Evolutionary conservation across 53 echinoderm and acorn worm species (phyloP).

Genomic region (Paracentrotus lividus): DNA sequence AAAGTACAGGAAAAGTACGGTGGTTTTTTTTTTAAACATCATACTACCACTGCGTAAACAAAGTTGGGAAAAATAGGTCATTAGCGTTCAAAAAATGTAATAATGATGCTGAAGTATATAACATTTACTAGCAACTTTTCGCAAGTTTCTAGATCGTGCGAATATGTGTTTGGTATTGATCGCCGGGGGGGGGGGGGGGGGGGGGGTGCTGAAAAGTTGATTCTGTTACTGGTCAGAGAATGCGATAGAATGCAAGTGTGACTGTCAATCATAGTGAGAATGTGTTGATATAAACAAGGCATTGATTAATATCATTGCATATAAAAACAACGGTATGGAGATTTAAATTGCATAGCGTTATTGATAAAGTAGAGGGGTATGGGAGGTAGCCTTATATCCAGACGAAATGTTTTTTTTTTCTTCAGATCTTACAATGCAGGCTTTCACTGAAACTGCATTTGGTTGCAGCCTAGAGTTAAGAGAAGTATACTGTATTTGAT

Average conservation of each 20-base stretch:
- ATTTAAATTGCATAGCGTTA: background rate
- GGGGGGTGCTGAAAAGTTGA: background rate
- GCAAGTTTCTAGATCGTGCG: background rate
- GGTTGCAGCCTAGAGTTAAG: background rate
- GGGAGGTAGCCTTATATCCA: background rate
- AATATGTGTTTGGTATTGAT: conserved; percentile 26
- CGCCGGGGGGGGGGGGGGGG: background rate
- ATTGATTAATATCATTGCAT: conserved; percentile 28
- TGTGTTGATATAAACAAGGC: conserved; percentile 13
- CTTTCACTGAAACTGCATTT: background rate
- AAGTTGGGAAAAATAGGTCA: background rate
- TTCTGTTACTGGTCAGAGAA: background rate
- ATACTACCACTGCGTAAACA: background rate
- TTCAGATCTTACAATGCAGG: background rate
- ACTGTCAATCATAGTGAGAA: background rate
- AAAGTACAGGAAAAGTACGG: too few species aligned
- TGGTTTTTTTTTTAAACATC: too few species aligned
- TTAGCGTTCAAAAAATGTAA: background rate
- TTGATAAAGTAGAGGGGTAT: background rate
- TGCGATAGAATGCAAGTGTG: background rate
- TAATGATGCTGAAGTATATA: background rate
- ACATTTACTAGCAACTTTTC: background rate
- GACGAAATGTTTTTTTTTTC: too few species aligned
- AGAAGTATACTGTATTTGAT: background rate
- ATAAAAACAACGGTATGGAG: background rate